Base-by-base conservation (phyloP, 2,888 invertebrate genomes). In the Carpatolechia fugitivella region DNA sequence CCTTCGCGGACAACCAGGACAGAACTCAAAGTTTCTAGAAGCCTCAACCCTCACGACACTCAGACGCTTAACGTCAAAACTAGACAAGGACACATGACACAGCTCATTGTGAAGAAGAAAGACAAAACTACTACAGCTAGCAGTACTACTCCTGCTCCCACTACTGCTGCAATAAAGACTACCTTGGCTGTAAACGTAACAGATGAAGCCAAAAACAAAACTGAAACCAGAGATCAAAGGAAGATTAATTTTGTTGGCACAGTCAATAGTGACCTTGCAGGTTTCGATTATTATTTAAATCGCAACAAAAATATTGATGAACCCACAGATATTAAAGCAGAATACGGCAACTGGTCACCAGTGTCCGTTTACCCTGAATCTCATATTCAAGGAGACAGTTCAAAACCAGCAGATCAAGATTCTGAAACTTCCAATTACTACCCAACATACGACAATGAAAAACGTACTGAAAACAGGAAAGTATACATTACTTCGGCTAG, bases 61-160 rank as follows among this genome's bases (percentile, higher is more conserved):
- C 94, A 95, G 72, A 95, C 95, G 33, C 82, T 96, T 40, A 94
- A 93, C 69, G 95, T 96, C 0, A 92, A 94, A 68, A 95, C 95
- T 0, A 93, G 93, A 70, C 92, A 94, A 18, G 96, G 96, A 1
- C 94, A 93, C 57, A 84, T 95, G 20, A 95, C 96, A 0, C 95
- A 95, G 65, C 85, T 96, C 10, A 94, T 95, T 41, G 94, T 95
- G 4, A 95, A 95, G 78, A 92, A 93, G 69, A 91, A 93, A 58
- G 93, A 93, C 3, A 93, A 93, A 69, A 76, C 84, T 56, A 70
- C 83, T 18, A 60, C 70, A 18, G 57, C 72, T 33, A 65, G 71
- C 60, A 69, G 77, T 65, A 78, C 82, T 0, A 81, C 77, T 7
- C 58, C 70, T 4, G 63, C 70, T 1, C 82, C 87, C 1, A 85